Percentiles rank a stretch among this genome's conserved stretches.
Evolutionary conservation across 2,113 vertebrate genomes (phyloP).

Genomic region (Ahaetulla prasina): DNA sequence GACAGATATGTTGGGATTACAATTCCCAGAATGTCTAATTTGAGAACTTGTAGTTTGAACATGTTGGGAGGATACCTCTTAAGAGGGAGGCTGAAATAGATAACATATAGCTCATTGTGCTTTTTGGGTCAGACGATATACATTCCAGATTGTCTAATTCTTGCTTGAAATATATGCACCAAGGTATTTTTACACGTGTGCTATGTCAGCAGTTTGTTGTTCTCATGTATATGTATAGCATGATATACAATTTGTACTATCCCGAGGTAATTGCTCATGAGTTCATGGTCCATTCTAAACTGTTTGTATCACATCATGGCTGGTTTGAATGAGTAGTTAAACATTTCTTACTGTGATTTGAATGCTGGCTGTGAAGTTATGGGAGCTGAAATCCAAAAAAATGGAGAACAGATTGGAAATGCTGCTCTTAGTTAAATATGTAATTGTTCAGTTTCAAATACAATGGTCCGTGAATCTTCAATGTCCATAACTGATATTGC

Average conservation of each 20-base stretch:
- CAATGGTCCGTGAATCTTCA: neutral
- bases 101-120: neutral
- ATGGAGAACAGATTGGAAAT: neutral
- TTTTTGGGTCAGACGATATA: neutral
- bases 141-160: neutral
- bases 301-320: neutral
- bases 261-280: no score
- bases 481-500: neutral
- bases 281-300: neutral
- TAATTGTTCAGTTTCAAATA: neutral
- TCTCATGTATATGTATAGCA: neutral
- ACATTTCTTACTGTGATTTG: neutral
- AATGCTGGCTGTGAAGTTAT: neutral
- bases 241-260: neutral
- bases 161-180: neutral
- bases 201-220: neutral
- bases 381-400: neutral
- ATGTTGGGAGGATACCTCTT: neutral
- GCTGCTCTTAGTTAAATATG: neutral
- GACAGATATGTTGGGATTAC: neutral
- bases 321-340: neutral
- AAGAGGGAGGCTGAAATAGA: neutral
- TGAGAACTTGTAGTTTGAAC: neutral
- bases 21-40: neutral
- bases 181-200: neutral